Conservation (phyloP, 2,797 vertebrate genomes). For the Cyclura pinguis region DNA sequence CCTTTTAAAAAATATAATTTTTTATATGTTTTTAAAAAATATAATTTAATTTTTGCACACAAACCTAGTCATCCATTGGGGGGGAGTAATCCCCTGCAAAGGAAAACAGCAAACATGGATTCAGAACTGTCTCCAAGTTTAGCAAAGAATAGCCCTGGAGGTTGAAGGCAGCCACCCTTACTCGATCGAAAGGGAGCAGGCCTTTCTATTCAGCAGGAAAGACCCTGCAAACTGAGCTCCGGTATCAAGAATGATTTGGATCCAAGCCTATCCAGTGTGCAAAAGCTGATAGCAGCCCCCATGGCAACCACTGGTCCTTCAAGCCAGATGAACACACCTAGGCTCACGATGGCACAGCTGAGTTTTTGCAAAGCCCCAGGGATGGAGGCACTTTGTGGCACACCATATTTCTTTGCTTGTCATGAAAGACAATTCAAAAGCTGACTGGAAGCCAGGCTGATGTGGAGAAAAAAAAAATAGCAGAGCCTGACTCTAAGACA, state of each 20-base stretch:
- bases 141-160: background rate
- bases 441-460: background rate
- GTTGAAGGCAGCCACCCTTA: no score
- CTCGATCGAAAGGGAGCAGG: no score
- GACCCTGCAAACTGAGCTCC: no score
- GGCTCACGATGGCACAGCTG: background rate
- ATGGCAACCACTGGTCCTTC: background rate
- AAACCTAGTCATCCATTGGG: background rate
- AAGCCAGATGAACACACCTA: background rate
- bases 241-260: no score
- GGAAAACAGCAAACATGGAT: background rate
- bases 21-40: background rate
- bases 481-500: background rate
- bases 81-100: background rate
- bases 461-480: background rate
- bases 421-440: background rate
- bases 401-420: background rate
- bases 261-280: background rate
- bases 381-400: background rate
- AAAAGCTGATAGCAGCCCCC: background rate
- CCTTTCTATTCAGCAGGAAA: no score
- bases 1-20: background rate
- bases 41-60: background rate
- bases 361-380: background rate
- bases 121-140: background rate